These are phyloP conservation scores for Eucidaris tribuloides DNA, from an alignment of 35 echinoderm and acorn worm genomes.

Conservation along the genomic window DNA sequence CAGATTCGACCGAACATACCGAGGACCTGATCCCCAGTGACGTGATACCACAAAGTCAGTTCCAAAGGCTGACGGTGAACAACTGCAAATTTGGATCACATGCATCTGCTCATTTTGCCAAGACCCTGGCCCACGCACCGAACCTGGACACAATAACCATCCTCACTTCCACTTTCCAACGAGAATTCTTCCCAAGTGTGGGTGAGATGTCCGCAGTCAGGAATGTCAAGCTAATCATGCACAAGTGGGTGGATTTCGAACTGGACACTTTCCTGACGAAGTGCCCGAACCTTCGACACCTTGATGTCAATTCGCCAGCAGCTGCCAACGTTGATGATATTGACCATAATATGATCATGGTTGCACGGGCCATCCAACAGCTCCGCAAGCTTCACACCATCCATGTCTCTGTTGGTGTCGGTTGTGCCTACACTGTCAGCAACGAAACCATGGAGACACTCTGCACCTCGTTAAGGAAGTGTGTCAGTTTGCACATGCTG, in stretches of 20 bases:
- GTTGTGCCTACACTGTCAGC: background rate
- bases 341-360: background rate
- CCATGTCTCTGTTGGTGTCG: constrained; percentile 2
- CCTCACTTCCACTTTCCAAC: background rate
- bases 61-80: background rate
- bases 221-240: background rate
- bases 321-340: background rate
- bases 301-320: background rate
- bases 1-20: background rate
- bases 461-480: background rate
- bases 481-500: background rate
- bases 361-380: background rate
- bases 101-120: background rate
- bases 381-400: background rate
- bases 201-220: background rate
- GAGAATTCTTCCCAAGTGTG: background rate
- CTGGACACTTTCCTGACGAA: constrained; percentile 10
- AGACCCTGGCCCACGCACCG: background rate
- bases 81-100: background rate
- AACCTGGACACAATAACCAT: background rate
- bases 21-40: background rate
- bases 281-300: background rate
- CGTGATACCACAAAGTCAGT: background rate
- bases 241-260: background rate
- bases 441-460: background rate